phyloP scores from a whole-genome alignment of 1,140 invertebrate species.

The Sycophila sp. region DNA sequence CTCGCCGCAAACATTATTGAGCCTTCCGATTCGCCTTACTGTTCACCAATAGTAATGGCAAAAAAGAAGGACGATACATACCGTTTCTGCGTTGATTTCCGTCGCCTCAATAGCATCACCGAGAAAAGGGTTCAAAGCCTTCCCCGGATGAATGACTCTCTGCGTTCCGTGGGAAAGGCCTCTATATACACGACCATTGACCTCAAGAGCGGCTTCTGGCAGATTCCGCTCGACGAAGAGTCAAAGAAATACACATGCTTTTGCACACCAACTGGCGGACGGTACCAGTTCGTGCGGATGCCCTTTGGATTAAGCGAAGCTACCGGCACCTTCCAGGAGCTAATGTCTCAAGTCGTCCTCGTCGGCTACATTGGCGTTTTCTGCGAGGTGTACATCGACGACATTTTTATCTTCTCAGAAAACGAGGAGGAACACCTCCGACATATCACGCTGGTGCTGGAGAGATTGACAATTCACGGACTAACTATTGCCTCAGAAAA shows the following conservation, averaged over 20 bases:
- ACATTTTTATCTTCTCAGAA: not conserved
- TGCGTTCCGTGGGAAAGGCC: constrained; percentile 43
- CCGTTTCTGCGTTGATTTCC: constrained; percentile 65
- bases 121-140: constrained; percentile 43
- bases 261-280: constrained; percentile 45
- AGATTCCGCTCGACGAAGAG: constrained; percentile 53
- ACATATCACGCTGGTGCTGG: not conserved
- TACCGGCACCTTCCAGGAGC: constrained; percentile 6
- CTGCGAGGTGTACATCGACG: constrained; percentile 11
- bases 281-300: constrained; percentile 4
- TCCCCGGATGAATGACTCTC: constrained; percentile 40
- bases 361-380: constrained; percentile 33
- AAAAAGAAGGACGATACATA: constrained; percentile 61
- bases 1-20: constrained; percentile 45
- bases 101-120: constrained; percentile 58
- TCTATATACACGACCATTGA: constrained; percentile 49
- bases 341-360: constrained; percentile 34
- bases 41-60: constrained; percentile 61
- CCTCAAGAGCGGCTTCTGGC: constrained; percentile 53
- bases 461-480: not conserved
- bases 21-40: constrained; percentile 49
- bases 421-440: not conserved
- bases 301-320: constrained; percentile 4
- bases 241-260: constrained; percentile 60
- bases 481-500: not conserved